These are phyloP conservation scores for Cotesia glomerata DNA, from an alignment of 1,140 invertebrate genomes.

Conservation along the genomic window DNA sequence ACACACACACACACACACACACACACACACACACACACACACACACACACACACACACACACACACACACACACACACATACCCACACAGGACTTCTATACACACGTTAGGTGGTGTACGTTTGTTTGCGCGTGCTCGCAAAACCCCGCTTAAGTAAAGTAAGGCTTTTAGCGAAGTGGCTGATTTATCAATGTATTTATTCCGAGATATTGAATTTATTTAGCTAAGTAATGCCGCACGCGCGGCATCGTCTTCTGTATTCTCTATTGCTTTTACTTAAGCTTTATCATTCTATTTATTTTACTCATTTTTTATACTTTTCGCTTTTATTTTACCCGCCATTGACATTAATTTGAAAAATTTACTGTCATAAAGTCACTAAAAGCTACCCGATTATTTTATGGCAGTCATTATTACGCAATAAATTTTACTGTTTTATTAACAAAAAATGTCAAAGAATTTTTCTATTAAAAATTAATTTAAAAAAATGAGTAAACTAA, in stretches of 20 bases:
- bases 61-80: neutral
- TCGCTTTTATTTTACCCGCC: no score
- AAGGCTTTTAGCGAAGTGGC: slow-evolving; percentile 62
- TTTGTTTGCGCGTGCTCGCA: slow-evolving; percentile 57
- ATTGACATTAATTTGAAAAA: slow-evolving; percentile 39
- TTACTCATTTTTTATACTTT: neutral
- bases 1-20: neutral
- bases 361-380: slow-evolving; percentile 29
- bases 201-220: slow-evolving; percentile 65
- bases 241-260: slow-evolving; percentile 28
- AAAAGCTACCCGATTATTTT: no score
- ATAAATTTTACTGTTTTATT: no score
- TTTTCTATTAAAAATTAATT: no score
- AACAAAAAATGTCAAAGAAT: no score
- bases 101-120: slow-evolving; percentile 5
- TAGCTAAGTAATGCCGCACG: slow-evolving; percentile 57
- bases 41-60: slow-evolving; percentile 5
- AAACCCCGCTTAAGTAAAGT: slow-evolving; percentile 60
- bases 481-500: no score
- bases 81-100: neutral
- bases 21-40: neutral
- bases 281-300: slow-evolving; percentile 3
- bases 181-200: slow-evolving; percentile 66
- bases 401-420: no score
- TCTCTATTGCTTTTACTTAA: slow-evolving; percentile 8